These are phyloP conservation scores for Buathra laborator DNA, from an alignment of 2,888 invertebrate genomes.

Conservation along the genomic window DNA sequence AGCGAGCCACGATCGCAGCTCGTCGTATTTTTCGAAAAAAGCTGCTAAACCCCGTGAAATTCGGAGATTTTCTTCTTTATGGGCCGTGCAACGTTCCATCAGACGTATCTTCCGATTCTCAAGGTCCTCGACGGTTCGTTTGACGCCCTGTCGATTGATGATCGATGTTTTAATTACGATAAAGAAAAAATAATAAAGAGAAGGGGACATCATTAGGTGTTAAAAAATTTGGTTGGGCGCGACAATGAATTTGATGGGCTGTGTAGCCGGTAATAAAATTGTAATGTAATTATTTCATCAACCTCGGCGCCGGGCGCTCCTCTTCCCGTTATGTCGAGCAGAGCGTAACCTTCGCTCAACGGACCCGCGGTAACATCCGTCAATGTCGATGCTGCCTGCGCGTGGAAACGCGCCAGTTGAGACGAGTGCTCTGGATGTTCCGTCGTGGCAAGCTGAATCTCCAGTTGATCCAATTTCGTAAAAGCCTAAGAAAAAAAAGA, in stretches of 20 bases:
- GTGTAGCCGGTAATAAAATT: conserved; percentile 43
- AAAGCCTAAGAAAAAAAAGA: conserved; percentile 87
- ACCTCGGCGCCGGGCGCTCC: conserved; percentile 89
- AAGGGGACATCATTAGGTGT: conserved; percentile 21
- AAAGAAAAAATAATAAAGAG: background rate
- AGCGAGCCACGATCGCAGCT: conserved; percentile 91
- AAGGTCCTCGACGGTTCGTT: conserved; percentile 89
- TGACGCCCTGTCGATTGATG: conserved; percentile 86
- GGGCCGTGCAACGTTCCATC: conserved; percentile 88
- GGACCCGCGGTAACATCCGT: conserved; percentile 89
- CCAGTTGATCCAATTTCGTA: conserved; percentile 90
- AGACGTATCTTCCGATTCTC: conserved; percentile 91
- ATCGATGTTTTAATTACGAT: conserved; percentile 36
- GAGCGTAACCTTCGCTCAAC: conserved; percentile 90
- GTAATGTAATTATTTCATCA: conserved; percentile 48
- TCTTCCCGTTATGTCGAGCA: conserved; percentile 90
- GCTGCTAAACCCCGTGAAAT: conserved; percentile 89
- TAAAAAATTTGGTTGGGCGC: conserved; percentile 51
- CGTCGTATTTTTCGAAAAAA: conserved; percentile 90
- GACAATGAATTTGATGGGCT: conserved; percentile 50
- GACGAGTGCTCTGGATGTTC: conserved; percentile 89
- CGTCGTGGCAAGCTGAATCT: conserved; percentile 89
- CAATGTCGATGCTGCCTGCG: conserved; percentile 89
- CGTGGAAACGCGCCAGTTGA: conserved; percentile 89
- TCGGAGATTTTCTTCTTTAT: conserved; percentile 89